These are phyloP conservation scores for Furcula furcula DNA, from an alignment of 2,888 invertebrate genomes.

Conservation along the genomic window DNA sequence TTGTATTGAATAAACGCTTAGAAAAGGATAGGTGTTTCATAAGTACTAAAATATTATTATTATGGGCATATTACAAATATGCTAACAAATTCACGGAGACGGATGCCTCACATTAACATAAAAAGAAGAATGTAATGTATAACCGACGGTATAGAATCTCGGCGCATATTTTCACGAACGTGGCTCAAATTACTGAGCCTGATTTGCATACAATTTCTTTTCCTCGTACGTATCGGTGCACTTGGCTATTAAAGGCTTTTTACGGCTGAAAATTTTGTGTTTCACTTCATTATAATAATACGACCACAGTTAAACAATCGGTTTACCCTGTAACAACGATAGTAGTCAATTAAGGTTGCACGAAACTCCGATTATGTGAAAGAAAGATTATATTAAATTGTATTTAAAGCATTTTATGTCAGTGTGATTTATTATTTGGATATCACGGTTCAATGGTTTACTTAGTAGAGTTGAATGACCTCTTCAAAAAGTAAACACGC, in stretches of 20 bases:
- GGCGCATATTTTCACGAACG: constrained; percentile 50
- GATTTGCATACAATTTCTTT: constrained; percentile 45
- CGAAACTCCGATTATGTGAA: constrained; percentile 15
- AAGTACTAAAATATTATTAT: constrained; percentile 18
- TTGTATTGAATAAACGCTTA: not conserved
- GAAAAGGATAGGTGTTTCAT: constrained; percentile 8
- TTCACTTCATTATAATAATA: constrained; percentile 25
- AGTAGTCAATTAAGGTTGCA: constrained; percentile 22
- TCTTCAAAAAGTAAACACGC: no score
- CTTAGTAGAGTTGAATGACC: not conserved
- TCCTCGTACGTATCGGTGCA: constrained; percentile 28
- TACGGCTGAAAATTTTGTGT: constrained; percentile 23
- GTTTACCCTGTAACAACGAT: constrained; percentile 19
- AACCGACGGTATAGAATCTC: constrained; percentile 33
- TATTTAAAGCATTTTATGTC: no score
- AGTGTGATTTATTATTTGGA: no score
- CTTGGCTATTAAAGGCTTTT: constrained; percentile 25
- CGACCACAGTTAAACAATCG: constrained; percentile 20
- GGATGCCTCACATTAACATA: constrained; percentile 43
- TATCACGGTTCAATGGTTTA: no score
- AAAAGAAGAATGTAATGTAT: constrained; percentile 40
- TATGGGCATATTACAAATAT: constrained; percentile 27
- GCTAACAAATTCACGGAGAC: constrained; percentile 36
- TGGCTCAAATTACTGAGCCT: constrained; percentile 39
- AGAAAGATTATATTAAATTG: no score